phyloP scores from a whole-genome alignment of 2,797 vertebrate genomes.

The Anguilla megastoma region DNA sequence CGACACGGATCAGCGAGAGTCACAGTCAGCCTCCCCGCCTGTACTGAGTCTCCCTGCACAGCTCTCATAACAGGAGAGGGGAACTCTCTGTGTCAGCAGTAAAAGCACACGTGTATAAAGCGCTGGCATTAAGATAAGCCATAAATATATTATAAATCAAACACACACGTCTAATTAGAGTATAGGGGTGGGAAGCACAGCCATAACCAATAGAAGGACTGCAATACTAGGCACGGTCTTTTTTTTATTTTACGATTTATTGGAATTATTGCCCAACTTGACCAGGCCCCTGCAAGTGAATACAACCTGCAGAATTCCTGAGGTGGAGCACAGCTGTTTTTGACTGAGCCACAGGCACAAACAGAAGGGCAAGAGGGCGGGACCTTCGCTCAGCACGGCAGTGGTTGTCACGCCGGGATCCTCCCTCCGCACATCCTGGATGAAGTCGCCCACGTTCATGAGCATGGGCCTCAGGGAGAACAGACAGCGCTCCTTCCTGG shows the following conservation, averaged over 20 bases:
- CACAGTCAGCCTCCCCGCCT: not conserved
- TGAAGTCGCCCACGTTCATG: slow-evolving; percentile 74
- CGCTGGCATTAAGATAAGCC: not conserved
- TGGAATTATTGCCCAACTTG: not conserved
- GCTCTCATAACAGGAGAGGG: not conserved
- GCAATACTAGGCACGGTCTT: not conserved
- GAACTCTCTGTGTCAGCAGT: not conserved
- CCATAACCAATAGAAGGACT: not conserved
- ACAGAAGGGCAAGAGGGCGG: not conserved
- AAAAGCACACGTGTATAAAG: not conserved
- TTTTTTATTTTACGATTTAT: not conserved
- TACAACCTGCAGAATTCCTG: not conserved
- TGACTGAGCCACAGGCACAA: not conserved
- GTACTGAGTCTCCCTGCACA: not conserved
- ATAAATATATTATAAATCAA: not conserved
- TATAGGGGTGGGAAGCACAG: not conserved
- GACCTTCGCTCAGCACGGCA: slow-evolving; percentile 30
- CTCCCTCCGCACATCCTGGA: slow-evolving; percentile 70
- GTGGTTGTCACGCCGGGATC: slow-evolving; percentile 68
- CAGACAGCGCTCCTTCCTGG: slow-evolving; percentile 67
- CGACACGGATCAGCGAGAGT: not conserved
- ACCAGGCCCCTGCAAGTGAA: not conserved
- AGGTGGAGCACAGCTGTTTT: not conserved
- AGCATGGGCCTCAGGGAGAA: slow-evolving; percentile 75
- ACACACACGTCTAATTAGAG: not conserved